Evolutionary conservation across 1,140 invertebrate genomes (phyloP).

Genomic region (Drosophila trapezifrons): DNA sequence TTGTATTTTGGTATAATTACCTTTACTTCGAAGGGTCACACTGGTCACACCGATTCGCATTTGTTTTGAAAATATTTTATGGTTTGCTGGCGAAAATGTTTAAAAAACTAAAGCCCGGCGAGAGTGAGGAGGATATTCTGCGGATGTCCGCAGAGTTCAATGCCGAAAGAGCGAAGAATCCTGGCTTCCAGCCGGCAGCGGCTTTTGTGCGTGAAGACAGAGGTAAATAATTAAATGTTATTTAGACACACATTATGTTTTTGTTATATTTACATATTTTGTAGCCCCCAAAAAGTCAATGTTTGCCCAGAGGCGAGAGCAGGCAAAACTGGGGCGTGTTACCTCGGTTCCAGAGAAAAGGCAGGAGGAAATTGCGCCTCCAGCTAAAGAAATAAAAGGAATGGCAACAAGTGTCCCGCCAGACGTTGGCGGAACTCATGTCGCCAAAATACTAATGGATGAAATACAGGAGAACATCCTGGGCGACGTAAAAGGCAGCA

Average conservation of each 20-base stretch:
- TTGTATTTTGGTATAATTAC: neutral
- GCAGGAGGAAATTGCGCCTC: neutral
- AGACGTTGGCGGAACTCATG: neutral
- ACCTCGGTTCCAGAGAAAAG: neutral
- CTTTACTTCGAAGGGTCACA: neutral
- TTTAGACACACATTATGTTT: neutral
- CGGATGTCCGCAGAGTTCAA: slow-evolving; percentile 89
- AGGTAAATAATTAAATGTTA: slow-evolving; percentile 36
- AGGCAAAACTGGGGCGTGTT: slow-evolving; percentile 61
- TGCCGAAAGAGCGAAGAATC: slow-evolving; percentile 84
- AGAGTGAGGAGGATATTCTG: slow-evolving; percentile 89
- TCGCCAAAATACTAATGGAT: slow-evolving; percentile 48
- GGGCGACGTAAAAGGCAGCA: slow-evolving; percentile 56
- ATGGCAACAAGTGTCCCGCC: neutral
- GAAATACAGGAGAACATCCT: slow-evolving; percentile 80
- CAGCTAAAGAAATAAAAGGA: neutral
- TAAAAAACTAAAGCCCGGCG: slow-evolving; percentile 87
- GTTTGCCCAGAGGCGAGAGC: slow-evolving; percentile 67
- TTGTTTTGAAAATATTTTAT: slow-evolving; percentile 25
- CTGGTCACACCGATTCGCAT: neutral
- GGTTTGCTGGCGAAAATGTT: slow-evolving; percentile 84
- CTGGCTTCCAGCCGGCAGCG: slow-evolving; percentile 86
- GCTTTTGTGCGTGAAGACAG: slow-evolving; percentile 86
- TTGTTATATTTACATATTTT: neutral
- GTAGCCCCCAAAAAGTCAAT: slow-evolving; percentile 66